Conservation (phyloP, 2,888 invertebrate genomes). For the Isoperla grammatica region DNA sequence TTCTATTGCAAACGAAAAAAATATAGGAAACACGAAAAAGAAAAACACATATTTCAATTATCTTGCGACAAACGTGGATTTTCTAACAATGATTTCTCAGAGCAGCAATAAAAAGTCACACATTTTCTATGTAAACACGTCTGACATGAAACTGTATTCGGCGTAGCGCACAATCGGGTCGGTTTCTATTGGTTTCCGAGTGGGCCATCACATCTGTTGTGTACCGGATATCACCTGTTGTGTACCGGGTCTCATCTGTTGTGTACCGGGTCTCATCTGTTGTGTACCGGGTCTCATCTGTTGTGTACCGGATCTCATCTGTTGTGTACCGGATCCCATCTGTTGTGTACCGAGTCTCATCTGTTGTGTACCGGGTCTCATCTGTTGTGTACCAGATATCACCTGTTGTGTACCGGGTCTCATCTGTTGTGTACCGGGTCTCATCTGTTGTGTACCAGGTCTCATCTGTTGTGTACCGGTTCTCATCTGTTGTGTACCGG, state of each 20-base stretch:
- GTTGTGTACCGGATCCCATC: neutral
- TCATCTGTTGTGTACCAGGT: neutral
- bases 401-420: neutral
- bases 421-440: neutral
- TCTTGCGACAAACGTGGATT: too few relatives aligned
- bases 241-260: neutral
- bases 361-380: neutral
- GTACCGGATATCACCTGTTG: neutral
- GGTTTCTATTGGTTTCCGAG: neutral
- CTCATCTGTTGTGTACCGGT: neutral
- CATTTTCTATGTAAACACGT: too few relatives aligned
- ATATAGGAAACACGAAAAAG: too few relatives aligned
- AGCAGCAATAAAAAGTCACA: too few relatives aligned
- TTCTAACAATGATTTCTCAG: too few relatives aligned
- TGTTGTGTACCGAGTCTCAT: neutral
- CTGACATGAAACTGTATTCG: too few relatives aligned
- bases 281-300: neutral
- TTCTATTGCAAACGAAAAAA: too few relatives aligned
- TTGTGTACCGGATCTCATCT: neutral
- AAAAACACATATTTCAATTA: too few relatives aligned
- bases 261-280: neutral
- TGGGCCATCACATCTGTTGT: neutral
- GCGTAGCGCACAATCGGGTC: neutral
- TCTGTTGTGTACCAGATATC: neutral
- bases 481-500: neutral